Percentiles rank a stretch among this genome's conserved stretches.
phyloP scores from a whole-genome alignment of 1,140 invertebrate genomes.

The Muscidifurax raptorellus region DNA sequence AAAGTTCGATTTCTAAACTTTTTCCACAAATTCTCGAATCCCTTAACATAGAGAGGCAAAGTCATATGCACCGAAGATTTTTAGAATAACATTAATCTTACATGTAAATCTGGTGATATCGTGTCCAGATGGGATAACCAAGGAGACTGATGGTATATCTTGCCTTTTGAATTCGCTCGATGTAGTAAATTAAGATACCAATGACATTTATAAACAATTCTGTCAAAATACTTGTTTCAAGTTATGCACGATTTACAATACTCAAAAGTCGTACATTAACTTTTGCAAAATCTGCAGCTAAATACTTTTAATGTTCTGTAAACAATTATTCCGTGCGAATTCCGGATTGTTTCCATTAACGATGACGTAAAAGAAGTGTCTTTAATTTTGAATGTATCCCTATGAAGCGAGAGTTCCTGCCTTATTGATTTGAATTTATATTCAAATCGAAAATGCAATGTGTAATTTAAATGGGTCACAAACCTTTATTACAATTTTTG shows the following conservation, averaged over 20 bases:
- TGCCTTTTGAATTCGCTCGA: constrained; percentile 62
- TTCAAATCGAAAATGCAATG: constrained; percentile 37
- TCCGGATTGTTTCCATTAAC: neutral
- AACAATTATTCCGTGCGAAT: neutral
- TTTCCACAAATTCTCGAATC: neutral
- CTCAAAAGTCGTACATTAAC: constrained; percentile 15
- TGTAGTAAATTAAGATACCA: constrained; percentile 11
- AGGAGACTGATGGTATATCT: constrained; percentile 68
- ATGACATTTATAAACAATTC: constrained; percentile 26
- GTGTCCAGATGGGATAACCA: constrained; percentile 60
- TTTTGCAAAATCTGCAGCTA: constrained; percentile 1
- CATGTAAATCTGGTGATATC: constrained; percentile 59
- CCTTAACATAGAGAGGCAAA: constrained; percentile 30
- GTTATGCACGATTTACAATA: constrained; percentile 3
- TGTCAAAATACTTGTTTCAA: neutral
- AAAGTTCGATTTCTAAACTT: neutral
- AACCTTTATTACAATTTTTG: constrained; percentile 13
- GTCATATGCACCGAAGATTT: constrained; percentile 24
- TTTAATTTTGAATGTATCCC: constrained; percentile 32
- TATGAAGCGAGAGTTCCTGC: constrained; percentile 37
- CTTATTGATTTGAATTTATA: constrained; percentile 40
- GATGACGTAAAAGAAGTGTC: constrained; percentile 10
- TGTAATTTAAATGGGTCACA: constrained; percentile 25
- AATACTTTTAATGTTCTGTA: neutral
- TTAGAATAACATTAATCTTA: constrained; percentile 43